Base-by-base conservation (phyloP, 2,888 invertebrate species). In the Molorchus minor region DNA sequence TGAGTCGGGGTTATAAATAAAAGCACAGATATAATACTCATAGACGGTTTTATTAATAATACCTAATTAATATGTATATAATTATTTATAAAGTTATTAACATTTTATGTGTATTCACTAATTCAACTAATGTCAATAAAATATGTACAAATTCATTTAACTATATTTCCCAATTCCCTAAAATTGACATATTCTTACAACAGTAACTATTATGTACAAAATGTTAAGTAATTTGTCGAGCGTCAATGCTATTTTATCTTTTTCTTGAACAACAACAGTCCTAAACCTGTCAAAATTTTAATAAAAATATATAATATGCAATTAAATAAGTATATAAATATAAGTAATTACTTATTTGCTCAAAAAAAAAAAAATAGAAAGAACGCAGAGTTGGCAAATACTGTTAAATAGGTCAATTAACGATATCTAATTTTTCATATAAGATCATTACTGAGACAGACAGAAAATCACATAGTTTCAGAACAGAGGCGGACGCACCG, bases 101-200 rank as follows among this genome's bases (percentile, higher is more conserved):
- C 81, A 81, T 80, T 80, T 79, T 73, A 79, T 80, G 80, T 80
- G 78, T 80, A 73, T 75, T 77, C 72, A 76, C 79, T 79, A 80
- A 79, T 79, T 80, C 79, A 80, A 80, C 80, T 80, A 80, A 82
- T 86, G 86, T 86, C 86, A 84, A 80, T 85, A 80, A 79, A 81
- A 78, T 82, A 81, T 82, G 76, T 81, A 81, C 81, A 86, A 85
- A 81, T 85, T 80, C 77, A 79, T 80, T 80, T 80, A 80, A 78
- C 79, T 80, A 80, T 74, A 76, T 74, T 67, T 85, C 86, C 87
- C 86, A 84, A 85, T 86, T 86, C 85, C 86, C 86, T 86, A 86
- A 86, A 86, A 86, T 86, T 86, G 86, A 86, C 86, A 85, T 85
- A 85, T 85, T 85, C 85, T 85, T 86, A 86, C 85, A 86, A 86